Evolutionary conservation across 2,797 vertebrate genomes (phyloP), one percentile per base, ranked within the genome.

Genomic region (Limosa lapponica): DNA sequence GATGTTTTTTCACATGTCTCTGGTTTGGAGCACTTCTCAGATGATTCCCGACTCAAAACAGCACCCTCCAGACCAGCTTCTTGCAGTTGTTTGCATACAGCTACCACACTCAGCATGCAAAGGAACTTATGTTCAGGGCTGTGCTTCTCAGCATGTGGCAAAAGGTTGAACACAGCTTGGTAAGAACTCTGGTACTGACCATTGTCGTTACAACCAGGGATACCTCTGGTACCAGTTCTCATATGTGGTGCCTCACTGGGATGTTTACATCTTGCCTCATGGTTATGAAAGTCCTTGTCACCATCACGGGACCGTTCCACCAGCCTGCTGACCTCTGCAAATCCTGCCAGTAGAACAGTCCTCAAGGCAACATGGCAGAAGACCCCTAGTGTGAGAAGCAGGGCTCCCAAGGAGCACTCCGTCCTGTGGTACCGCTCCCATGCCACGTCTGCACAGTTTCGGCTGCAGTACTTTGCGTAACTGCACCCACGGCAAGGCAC

Each of bases 351-450:
- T 3, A 99, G 97, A 18, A 98, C 96, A 12, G 98, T 94, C 95
- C 99, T 98, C 61, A 99, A 94, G 58, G 99, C 98, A 25, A 99
- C 95, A 1, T 99, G 99, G 86, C 98, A 98, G 97, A 99, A 98
- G 89, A 99, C 92, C 2, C 99, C 99, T 71, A 98, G 86, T 0
- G 96, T 97, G 81, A 98, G 97, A 18, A 99, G 98, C 32, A 98
- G 96, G 0, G 97, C 98, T 57, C 98, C 98, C 15, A 99, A 61
- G 4, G 98, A 78, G 93, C 99, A 99, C 85, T 99, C 99, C 86
- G 90, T 97, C 80, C 95, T 78, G 81, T 99, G 99, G 96, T 99
- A 98, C 55, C 87, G 97, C 36, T 97, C 95, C 99, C 99, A 99
- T 0, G 99, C 99, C 49, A 93, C n/a, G 5, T 91, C 96, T 94